phyloP scores from a whole-genome alignment of 1,140 invertebrate species.

The Lepeophtheirus salmonis region DNA sequence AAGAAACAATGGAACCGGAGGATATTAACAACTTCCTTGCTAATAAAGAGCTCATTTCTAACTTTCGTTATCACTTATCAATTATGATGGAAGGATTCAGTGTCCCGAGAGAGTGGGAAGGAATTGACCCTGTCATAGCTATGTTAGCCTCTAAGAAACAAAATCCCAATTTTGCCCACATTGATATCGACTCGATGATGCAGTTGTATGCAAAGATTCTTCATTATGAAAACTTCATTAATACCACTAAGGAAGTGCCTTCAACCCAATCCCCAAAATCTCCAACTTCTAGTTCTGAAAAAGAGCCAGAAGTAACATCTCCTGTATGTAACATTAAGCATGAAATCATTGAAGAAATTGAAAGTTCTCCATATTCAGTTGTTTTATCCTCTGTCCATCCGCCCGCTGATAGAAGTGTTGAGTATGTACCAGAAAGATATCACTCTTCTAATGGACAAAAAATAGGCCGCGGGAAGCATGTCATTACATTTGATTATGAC shows the following conservation, averaged over 20 bases:
- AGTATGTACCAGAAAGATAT: not conserved
- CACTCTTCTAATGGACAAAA: not conserved
- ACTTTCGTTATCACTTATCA: not conserved
- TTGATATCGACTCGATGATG: not conserved
- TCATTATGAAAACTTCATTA: not conserved
- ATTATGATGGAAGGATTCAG: not conserved
- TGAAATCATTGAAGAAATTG: not conserved
- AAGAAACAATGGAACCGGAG: not conserved
- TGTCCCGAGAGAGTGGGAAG: not conserved
- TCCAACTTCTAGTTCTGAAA: no score
- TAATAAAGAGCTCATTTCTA: not conserved
- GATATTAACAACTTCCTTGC: not conserved
- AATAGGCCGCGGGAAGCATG: not conserved
- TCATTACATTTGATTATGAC: not conserved
- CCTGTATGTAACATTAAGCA: not conserved
- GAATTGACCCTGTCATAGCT: not conserved
- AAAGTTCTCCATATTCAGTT: not conserved
- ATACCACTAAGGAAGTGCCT: not conserved
- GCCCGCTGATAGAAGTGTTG: not conserved
- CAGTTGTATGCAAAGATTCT: not conserved
- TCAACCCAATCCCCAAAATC: not conserved
- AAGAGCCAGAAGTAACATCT: no score
- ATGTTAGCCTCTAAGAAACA: not conserved
- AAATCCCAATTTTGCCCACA: not conserved
- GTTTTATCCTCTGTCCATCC: not conserved